phyloP scores from a whole-genome alignment of 2,888 invertebrate genomes.

The Stenchaetothrips biformis region DNA sequence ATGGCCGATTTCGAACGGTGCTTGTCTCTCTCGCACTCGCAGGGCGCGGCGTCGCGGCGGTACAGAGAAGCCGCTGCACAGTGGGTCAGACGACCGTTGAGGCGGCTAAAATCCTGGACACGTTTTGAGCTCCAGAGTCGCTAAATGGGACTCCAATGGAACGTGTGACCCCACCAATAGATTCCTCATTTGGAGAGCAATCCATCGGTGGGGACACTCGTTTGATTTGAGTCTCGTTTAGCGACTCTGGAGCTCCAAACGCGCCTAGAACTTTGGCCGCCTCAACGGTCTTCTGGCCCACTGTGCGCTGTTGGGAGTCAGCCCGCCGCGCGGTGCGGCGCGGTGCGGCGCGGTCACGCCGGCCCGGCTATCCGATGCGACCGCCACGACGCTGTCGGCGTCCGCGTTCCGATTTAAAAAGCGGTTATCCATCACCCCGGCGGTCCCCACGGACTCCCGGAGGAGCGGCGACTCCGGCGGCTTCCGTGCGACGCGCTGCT shows the following conservation, averaged over 20 bases:
- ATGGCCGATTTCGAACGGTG: not conserved
- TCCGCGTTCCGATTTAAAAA: conserved; percentile 22
- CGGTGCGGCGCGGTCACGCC: not conserved
- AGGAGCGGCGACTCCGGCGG: not conserved
- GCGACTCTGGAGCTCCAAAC: too few species aligned
- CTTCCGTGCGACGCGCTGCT: not conserved
- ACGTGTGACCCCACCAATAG: too few species aligned
- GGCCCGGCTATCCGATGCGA: too few species aligned
- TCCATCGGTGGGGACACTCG: too few species aligned
- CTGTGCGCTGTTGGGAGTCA: not conserved
- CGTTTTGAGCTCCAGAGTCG: too few species aligned
- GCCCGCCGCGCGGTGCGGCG: not conserved
- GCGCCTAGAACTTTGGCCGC: too few species aligned
- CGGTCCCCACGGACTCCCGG: not conserved
- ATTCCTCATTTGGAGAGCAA: too few species aligned
- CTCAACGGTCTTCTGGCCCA: not conserved
- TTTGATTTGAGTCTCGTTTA: too few species aligned
- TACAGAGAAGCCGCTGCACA: too few species aligned
- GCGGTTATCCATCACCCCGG: not conserved
- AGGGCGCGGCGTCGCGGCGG: not conserved
- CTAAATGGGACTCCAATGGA: too few species aligned
- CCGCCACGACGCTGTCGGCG: not conserved
- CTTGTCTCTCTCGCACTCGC: not conserved
- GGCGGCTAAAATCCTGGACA: too few species aligned
- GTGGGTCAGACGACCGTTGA: too few species aligned